Base-by-base conservation (phyloP, 2,888 invertebrate genomes). In the Idaea aversata region DNA sequence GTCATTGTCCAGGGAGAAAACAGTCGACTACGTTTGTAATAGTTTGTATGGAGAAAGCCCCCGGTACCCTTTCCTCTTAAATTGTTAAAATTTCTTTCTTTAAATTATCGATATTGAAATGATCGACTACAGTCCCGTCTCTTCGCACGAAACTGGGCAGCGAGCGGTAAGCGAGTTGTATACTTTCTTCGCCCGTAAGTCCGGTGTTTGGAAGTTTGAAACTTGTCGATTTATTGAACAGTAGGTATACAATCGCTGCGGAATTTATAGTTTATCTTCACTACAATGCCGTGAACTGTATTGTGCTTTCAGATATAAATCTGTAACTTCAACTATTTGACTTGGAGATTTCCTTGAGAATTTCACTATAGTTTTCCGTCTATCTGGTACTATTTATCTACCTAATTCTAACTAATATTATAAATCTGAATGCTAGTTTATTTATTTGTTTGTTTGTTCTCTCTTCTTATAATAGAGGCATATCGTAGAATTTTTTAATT, bases 181-280 rank as follows among this genome's bases (percentile, higher is more conserved):
- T 89, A 91, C 86, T 92, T 93, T 92, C 92, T 93, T 93, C 84
- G 85, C 67, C 86, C 88, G 83, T 92, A 93, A 93, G 91, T 91
- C 92, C 91, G 91, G 91, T 86, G 84, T 87, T 88, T 78, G 79
- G 79, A 81, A 90, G 87, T 90, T 88, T 74, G 81, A 77, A 86
- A 89, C 80, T 89, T 88, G 86, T 88, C 87, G 89, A 92, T 90
- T 91, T 90, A 91, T 91, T 87, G 86, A 71, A 67, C 67, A 65
- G 70, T 71, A 74, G 70, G 36, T 72, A 69, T 68, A 67, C 64
- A 73, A 71, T 69, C 65, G 47, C 70, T 59, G 7, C 67, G 71
- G 71, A 71, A 72, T 74, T 72, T 69, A 74, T 69, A 72, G 74
- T 74, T 74, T 71, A 71, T 72, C 74, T 74, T 74, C 68, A 61